These are phyloP conservation scores for Xiphophorus couchianus DNA, from an alignment of 2,113 vertebrate species.

Conservation along the genomic window DNA sequence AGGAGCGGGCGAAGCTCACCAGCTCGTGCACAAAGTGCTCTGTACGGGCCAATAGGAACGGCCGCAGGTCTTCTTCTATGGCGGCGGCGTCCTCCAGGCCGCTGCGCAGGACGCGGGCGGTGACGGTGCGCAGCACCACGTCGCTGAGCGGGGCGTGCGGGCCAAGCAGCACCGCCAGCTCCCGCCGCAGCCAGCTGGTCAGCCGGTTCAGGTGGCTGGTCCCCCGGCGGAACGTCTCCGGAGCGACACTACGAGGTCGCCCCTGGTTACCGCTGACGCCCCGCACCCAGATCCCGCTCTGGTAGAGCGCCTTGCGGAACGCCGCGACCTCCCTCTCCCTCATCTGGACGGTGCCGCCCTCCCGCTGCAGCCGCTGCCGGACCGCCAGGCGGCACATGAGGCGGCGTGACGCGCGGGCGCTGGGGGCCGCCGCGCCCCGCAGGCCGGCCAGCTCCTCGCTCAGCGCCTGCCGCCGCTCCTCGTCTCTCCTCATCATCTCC, in stretches of 20 bases:
- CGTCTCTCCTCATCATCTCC: constrained; percentile 43
- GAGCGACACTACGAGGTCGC: constrained; percentile 84
- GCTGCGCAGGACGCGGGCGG: constrained; percentile 83
- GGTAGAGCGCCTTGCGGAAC: constrained; percentile 66
- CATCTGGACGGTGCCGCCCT: constrained; percentile 35
- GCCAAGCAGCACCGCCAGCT: constrained; percentile 89
- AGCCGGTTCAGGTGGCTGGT: constrained; percentile 85
- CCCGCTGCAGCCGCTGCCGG: constrained; percentile 52
- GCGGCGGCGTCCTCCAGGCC: constrained; percentile 84
- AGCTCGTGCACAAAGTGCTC: constrained; percentile 93
- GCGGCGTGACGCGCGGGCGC: constrained; percentile 31
- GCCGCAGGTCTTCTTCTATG: constrained; percentile 86
- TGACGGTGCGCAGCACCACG: constrained; percentile 89
- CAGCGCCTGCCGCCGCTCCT: constrained; percentile 68
- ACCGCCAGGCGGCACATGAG: constrained; percentile 46
- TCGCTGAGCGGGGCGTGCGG: constrained; percentile 85
- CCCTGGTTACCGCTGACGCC: constrained; percentile 64
- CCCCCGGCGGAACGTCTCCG: constrained; percentile 86
- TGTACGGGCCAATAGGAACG: constrained; percentile 86
- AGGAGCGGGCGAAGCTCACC: constrained; percentile 87
- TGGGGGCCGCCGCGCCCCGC: neutral
- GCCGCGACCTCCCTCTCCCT: constrained; percentile 57
- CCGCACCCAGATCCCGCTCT: constrained; percentile 77
- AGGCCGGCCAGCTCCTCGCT: constrained; percentile 52
- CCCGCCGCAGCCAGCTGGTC: constrained; percentile 89